phyloP scores from a whole-genome alignment of 2,797 vertebrate genomes.

The Sebastes hubbsi region DNA sequence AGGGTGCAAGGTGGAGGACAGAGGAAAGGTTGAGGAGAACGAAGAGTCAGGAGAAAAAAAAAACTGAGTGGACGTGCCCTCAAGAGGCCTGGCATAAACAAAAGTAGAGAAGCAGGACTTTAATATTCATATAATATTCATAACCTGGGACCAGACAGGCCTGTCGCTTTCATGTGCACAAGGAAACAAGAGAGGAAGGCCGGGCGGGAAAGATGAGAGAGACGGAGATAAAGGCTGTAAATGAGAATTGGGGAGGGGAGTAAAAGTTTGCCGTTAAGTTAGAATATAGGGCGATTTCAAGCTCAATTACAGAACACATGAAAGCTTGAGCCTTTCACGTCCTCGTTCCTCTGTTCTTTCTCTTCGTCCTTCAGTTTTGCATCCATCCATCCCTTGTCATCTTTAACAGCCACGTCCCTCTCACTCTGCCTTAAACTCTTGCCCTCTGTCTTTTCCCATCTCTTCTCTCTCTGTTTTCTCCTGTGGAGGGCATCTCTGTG shows the following conservation, averaged over 20 bases:
- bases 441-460: slow-evolving; percentile 26
- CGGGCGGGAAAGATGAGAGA: slow-evolving; percentile 20
- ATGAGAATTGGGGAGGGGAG: slow-evolving; percentile 21
- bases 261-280: slow-evolving; percentile 37
- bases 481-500: not conserved
- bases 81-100: slow-evolving; percentile 59
- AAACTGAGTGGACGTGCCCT: slow-evolving; percentile 10
- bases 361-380: slow-evolving; percentile 13
- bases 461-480: slow-evolving; percentile 3
- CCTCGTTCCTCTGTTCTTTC: not conserved
- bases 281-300: slow-evolving; percentile 56
- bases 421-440: slow-evolving; percentile 25
- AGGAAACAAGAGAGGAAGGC: slow-evolving; percentile 13
- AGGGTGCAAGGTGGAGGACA: slow-evolving; percentile 34
- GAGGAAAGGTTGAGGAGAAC: not conserved
- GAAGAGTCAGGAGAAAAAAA: not conserved
- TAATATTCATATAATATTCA: slow-evolving; percentile 81
- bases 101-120: slow-evolving; percentile 39
- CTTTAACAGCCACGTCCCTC: slow-evolving; percentile 14
- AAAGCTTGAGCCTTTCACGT: slow-evolving; percentile 14
- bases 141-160: slow-evolving; percentile 34
- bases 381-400: slow-evolving; percentile 22
- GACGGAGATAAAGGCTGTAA: slow-evolving; percentile 14
- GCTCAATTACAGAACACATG: slow-evolving; percentile 56
- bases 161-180: slow-evolving; percentile 53